Base-by-base conservation (phyloP, 2,888 invertebrate species). In the Anaspis maculata region DNA sequence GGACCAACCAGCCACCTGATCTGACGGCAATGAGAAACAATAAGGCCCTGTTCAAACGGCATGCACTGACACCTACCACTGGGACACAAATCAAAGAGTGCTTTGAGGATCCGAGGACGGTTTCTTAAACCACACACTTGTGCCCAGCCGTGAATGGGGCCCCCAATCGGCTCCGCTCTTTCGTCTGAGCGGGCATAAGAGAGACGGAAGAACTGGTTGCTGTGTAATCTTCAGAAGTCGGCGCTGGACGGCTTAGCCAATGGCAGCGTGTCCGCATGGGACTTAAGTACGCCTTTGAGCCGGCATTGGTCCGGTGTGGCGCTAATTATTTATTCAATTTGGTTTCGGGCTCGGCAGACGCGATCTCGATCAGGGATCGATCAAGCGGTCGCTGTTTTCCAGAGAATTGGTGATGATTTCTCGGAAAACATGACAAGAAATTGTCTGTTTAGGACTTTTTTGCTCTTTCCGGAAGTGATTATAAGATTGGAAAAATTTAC, bases 51-150 rank as follows among this genome's bases (percentile, higher is more conserved):
- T 56, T 46, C 41, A 28, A 38, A 30, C 28, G 19, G 25, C 44
- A 48, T 52, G 53, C 51, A 51, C 48, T 43, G 45, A 57, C 60
- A 52, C 59, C 56, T 53, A 44, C 52, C 32, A 33, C 49, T 41
- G 42, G 37, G 32, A 52, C 51, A 47, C 50, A 49, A 52, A 59
- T 61, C 56, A 61, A 61, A 58, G 59, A 60, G 49, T 53, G 61
- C 59, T 61, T 61, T 61, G 47, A 57, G 38, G 42, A 39, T 41
- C 39, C 48, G 39, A 37, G 42, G 44, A 42, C 49, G 44, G 49
- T 52, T 49, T 46, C 54, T 50, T 54, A 51, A 49, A 51, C 46
- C 51, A 47, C 51, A 42, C 32, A 32, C 36, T 39, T 35, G 30
- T 26, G 13, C n/a, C n/a, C n/a, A n/a, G n/a, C n/a, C n/a, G n/a